These are phyloP conservation scores for Phenganax subtilis DNA, from an alignment of 92 coral and sea anemone species.

Conservation along the genomic window DNA sequence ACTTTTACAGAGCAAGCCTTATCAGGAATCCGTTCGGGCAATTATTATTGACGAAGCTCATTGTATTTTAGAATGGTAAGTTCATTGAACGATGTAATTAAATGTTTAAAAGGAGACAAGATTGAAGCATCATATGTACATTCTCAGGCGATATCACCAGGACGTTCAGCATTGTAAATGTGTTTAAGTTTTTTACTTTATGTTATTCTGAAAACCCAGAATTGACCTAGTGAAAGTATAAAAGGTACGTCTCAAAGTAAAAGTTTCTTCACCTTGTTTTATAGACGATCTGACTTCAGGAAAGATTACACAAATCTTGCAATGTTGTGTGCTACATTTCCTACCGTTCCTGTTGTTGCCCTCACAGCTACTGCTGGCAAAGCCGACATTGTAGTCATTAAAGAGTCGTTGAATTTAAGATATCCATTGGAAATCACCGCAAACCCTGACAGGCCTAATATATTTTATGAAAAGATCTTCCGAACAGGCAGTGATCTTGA, in stretches of 20 bases:
- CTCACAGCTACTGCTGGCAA: conserved; percentile 60
- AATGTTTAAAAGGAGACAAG: neutral
- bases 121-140: neutral
- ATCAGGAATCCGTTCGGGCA: conserved; percentile 44
- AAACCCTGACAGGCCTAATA: conserved; percentile 43
- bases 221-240: no score
- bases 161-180: neutral
- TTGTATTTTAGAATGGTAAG: conserved; percentile 57
- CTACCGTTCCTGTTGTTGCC: conserved; percentile 51
- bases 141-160: neutral
- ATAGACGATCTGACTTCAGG: conserved; percentile 53
- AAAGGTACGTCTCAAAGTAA: neutral
- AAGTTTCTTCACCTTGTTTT: neutral
- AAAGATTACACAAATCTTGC: conserved; percentile 48
- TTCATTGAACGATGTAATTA: neutral
- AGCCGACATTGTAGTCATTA: conserved; percentile 19
- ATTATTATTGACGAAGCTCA: conserved; percentile 53
- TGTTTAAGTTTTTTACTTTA: no score
- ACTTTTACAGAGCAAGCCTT: conserved; percentile 40
- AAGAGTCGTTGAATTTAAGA: conserved; percentile 14
- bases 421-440: conserved; percentile 35
- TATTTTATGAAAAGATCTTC: conserved; percentile 44
- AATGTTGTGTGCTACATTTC: conserved; percentile 54
- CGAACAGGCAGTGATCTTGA: conserved; percentile 46
- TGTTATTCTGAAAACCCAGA: no score